phyloP scores from a whole-genome alignment of 2,888 invertebrate genomes.

The Euzophera pinguis region DNA sequence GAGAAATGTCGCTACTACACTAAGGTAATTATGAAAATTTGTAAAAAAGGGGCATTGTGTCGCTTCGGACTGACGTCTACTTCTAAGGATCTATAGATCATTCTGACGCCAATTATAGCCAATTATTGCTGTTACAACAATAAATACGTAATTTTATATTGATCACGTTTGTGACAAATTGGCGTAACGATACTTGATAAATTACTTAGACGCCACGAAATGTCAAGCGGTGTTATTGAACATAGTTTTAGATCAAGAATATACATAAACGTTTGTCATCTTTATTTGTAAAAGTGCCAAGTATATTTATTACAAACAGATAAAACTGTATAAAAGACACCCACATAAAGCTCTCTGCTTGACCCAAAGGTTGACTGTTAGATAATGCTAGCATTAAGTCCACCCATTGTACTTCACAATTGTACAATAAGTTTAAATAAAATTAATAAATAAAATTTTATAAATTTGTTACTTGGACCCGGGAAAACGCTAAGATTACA shows the following conservation, averaged over 20 bases:
- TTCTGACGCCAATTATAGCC: conserved; percentile 21
- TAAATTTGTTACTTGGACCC: too few species aligned
- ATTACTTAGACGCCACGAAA: not conserved
- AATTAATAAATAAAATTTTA: too few species aligned
- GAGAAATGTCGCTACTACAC: conserved; percentile 51
- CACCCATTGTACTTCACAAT: too few species aligned
- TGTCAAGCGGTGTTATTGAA: not conserved
- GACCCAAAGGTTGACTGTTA: too few species aligned
- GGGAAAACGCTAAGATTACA: too few species aligned
- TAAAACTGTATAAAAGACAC: too few species aligned
- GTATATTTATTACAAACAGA: too few species aligned
- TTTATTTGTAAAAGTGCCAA: too few species aligned
- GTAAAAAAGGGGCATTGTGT: conserved; percentile 5
- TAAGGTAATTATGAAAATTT: conserved; percentile 49
- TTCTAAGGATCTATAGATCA: conserved; percentile 15
- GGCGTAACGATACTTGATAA: not conserved
- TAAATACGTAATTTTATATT: not conserved
- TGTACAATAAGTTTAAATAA: too few species aligned
- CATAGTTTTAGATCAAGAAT: not conserved
- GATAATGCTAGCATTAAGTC: too few species aligned
- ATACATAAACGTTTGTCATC: too few species aligned
- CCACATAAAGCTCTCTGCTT: too few species aligned
- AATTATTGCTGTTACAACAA: conserved; percentile 11
- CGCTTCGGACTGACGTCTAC: not conserved
- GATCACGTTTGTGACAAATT: conserved; percentile 2